Evolutionary conservation across 2,797 vertebrate genomes (phyloP), one percentile per base, ranked within the genome.

Genomic region (Spheniscus humboldti): DNA sequence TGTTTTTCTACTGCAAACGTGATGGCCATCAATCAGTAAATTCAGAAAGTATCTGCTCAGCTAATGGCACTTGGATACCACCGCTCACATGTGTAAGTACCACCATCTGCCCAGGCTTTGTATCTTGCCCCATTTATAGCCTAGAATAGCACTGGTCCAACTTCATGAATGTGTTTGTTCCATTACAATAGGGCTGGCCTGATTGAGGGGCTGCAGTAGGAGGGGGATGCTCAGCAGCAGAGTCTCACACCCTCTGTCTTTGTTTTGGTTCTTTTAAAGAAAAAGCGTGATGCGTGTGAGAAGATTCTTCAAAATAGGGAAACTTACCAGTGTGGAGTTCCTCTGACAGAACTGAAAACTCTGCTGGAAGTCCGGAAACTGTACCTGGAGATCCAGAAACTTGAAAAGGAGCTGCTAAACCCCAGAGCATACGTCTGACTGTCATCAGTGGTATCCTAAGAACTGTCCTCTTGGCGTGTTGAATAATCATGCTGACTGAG

Each of bases 1-100:
- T 96, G 62, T 0, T 1, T 5, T 94, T 86, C 84, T 1, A 0
- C 68, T 97, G 96, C 67, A 9, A 0, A 2, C 5, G 0, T 2
- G 2, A 2, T 1, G 1, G 3, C 25, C 3, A 0, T 24, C 10
- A 0, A 4, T 0, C 0, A 8, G 1, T 0, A 10, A 3, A 0
- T 2, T 33, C 14, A 12, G 0, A 1, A 30, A 2, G 2, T 6
- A 81, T 59, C 55, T 96, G 96, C 79, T 94, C 91, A 3, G 28
- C 72, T 25, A 15, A 69, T 0, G 95, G 96, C 85, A 91, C 78
- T 16, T 97, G 96, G 96, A 6, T 57, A 2, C 91, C 94, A 3
- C 43, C 47, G 0, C 37, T 10, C 43, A 56, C 5, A 0, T 96
- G 96, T 81, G 96, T 97, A 52, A 96, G 96, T 86, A 12, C 62